A percentile compares a stretch with the other conserved stretches of the same genome.
Evolutionary conservation across 2,113 vertebrate species (phyloP).

Genomic region (Trichechus manatus): DNA sequence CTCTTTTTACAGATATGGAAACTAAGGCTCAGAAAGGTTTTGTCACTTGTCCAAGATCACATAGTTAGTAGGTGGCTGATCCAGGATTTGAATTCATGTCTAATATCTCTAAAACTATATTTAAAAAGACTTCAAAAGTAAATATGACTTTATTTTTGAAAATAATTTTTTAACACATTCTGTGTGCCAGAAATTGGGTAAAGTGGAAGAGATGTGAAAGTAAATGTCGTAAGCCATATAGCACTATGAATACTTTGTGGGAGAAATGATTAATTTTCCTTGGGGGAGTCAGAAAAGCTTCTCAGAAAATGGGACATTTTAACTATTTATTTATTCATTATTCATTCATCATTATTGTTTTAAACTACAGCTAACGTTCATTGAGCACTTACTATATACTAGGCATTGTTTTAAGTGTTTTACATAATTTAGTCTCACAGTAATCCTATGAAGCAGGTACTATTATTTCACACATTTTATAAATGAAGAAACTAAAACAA

Average conservation of each 20-base stretch:
- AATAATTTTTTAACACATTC: background rate
- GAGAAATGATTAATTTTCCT: conserved; percentile 15
- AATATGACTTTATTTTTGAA: conserved; percentile 15
- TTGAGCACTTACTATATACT: background rate
- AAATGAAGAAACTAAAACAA: conserved; percentile 18
- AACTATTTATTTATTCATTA: background rate
- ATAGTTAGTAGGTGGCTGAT: conserved; percentile 46
- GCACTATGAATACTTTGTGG: background rate
- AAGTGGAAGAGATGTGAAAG: conserved; percentile 37
- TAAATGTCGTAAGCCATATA: conserved; percentile 6
- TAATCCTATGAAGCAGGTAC: background rate
- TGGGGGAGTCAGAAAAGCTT: conserved; percentile 43
- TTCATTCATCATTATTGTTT: conserved; percentile 6
- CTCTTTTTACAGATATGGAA: background rate
- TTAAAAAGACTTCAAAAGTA: background rate
- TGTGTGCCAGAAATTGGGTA: background rate
- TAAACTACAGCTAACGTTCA: background rate
- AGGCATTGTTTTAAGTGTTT: background rate
- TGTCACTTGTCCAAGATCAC: background rate
- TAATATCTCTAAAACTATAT: conserved; percentile 14
- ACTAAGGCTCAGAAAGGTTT: conserved; percentile 17
- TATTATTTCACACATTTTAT: background rate
- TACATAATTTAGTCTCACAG: too few relatives aligned
- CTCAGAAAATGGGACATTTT: background rate
- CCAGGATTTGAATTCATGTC: background rate